These are phyloP conservation scores for Halcyon leucocephala DNA, from an alignment of 2,797 vertebrate species.

Conservation along the genomic window DNA sequence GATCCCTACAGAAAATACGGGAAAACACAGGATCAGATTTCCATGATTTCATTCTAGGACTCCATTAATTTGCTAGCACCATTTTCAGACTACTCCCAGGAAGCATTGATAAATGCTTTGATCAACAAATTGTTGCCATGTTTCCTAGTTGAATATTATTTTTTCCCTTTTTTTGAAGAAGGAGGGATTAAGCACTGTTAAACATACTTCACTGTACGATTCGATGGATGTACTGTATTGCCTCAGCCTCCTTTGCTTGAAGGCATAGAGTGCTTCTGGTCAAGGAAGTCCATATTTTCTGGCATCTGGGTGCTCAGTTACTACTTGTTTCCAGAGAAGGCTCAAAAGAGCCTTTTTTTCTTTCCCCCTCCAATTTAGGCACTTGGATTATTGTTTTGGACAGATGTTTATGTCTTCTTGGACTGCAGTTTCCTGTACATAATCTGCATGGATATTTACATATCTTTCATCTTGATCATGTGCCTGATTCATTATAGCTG, in stretches of 20 bases:
- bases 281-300: not conserved
- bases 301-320: not conserved
- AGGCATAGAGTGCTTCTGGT: not conserved
- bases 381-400: not conserved
- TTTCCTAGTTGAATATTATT: not conserved
- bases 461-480: not conserved
- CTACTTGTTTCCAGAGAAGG: not conserved
- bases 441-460: not conserved
- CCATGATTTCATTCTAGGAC: not conserved
- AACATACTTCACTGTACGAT: not conserved
- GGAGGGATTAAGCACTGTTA: not conserved
- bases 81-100: not conserved
- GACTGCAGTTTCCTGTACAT: not conserved
- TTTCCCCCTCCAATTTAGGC: not conserved
- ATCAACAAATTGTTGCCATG: not conserved
- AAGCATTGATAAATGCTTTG: not conserved
- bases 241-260: not conserved
- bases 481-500: not conserved
- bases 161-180: not conserved
- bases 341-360: not conserved
- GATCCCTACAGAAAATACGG: not conserved
- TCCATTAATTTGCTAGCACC: not conserved
- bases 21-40: not conserved
- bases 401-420: not conserved
- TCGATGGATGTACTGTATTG: not conserved